Base-by-base conservation (phyloP, 1,140 invertebrate species). In the Drosophila sulfurigaster region DNA sequence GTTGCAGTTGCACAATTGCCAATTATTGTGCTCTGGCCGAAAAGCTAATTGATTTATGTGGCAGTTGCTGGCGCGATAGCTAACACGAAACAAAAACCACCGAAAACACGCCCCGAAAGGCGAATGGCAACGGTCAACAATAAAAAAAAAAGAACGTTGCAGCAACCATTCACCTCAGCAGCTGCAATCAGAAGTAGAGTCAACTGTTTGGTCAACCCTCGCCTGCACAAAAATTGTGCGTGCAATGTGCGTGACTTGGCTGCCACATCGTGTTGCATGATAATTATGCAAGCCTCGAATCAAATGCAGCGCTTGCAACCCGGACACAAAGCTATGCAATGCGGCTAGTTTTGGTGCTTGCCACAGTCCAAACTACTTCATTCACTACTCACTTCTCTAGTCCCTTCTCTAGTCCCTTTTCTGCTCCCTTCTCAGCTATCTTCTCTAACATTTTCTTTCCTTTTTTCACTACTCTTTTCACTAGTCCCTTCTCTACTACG, bases 21-120 rank as follows among this genome's bases (percentile, higher is more conserved):
- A 54, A 35, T 54, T 54, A 49, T 13, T n/a, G n/a, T 43, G 41
- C n/a, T 49, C 13, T 35, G 30, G 28, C 51, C 20, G 16, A 28
- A 51, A 7, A 13, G 49, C 49, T 80, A 87, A 87, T 87, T 87
- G 82, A 87, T 87, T 87, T 88, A 87, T 87, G 79, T 59, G 60
- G 52, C 69, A 82, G 76, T 78, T 56, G 71, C 73, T 10, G 65
- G 78, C 54, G 78, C 75, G 82, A 86, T 86, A 86, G 75, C 64
- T 75, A 54, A 66, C 82, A 86, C 82, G 79, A 88, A 79, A 67
- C 76, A 71, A 25, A 62, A 20, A 59, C 32, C 20, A 25, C 20
- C 20, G 20, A 25, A 25, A 25, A 45, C 57, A 60, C 63, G 51
- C 28, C 56, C 58, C 52, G 25, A n/a, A 32, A 32, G 6, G 1